Conservation (phyloP, 1,140 invertebrate genomes). For the Temnothorax nylanderi region DNA sequence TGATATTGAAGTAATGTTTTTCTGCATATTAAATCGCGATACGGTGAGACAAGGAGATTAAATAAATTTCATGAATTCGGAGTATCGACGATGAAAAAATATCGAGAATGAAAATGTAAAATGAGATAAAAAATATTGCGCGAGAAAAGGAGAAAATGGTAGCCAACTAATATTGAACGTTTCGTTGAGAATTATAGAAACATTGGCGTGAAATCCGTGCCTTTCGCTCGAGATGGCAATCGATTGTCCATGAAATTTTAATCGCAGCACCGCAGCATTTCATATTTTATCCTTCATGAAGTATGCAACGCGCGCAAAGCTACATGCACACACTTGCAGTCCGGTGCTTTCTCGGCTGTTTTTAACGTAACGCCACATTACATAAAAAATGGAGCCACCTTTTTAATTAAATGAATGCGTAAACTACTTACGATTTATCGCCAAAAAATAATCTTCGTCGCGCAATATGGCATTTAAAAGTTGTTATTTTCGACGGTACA, state of each 20-base stretch:
- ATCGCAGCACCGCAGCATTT: slow-evolving; percentile 20
- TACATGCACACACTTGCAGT: background rate
- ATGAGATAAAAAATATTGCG: background rate
- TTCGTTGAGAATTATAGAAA: slow-evolving; percentile 24
- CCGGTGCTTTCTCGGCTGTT: background rate
- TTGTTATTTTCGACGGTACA: background rate
- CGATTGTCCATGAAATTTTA: slow-evolving; percentile 38
- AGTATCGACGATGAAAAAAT: too few relatives aligned
- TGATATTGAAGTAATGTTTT: slow-evolving; percentile 29
- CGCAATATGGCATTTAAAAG: background rate
- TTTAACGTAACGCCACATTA: background rate
- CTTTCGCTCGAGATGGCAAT: slow-evolving; percentile 21
- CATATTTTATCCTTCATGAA: slow-evolving; percentile 38
- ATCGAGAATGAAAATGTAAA: background rate
- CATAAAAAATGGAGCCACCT: background rate
- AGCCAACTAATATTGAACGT: background rate
- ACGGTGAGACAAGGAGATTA: background rate
- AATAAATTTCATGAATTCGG: slow-evolving; percentile 13
- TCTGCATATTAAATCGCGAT: background rate
- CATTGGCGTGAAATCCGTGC: slow-evolving; percentile 13
- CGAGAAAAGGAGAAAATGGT: background rate
- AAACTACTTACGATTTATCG: slow-evolving; percentile 27
- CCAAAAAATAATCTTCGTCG: background rate
- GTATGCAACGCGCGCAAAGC: slow-evolving; percentile 20
- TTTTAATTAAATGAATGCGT: slow-evolving; percentile 5